Percentiles rank a stretch among this genome's conserved stretches.
These are phyloP conservation scores for Tetranychus cinnabarinus DNA, from an alignment of 1,140 invertebrate species.

Conservation along the genomic window DNA sequence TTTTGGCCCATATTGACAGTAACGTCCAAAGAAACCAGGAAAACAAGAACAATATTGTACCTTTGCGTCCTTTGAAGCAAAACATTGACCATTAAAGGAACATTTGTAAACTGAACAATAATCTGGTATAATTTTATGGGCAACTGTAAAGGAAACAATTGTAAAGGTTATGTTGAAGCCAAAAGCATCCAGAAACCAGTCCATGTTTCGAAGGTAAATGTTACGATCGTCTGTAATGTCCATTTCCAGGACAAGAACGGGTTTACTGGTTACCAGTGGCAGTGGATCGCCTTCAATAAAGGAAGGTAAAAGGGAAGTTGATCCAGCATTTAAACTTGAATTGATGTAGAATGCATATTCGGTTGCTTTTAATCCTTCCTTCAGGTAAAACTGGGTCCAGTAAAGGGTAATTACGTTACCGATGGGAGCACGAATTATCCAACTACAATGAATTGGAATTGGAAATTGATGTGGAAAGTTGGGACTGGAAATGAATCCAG, in stretches of 20 bases:
- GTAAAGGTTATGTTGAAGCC: constrained; percentile 83
- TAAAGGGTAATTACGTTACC: constrained; percentile 47
- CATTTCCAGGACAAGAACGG: constrained; percentile 52
- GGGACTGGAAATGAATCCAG: constrained; percentile 41
- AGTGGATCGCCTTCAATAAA: background rate
- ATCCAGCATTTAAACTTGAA: constrained; percentile 12
- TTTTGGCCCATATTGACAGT: constrained; percentile 22
- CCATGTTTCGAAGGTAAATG: constrained; percentile 51
- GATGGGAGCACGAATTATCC: constrained; percentile 47
- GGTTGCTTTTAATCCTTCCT: constrained; percentile 47
- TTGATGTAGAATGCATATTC: constrained; percentile 35
- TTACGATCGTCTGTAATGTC: constrained; percentile 43
- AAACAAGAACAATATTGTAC: constrained; percentile 23
- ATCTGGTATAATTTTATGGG: background rate
- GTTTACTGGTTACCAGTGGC: constrained; percentile 34
- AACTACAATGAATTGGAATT: constrained; percentile 54
- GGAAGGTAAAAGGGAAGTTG: constrained; percentile 12
- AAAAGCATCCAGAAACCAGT: constrained; percentile 54
- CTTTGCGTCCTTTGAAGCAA: constrained; percentile 37
- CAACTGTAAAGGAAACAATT: constrained; percentile 25
- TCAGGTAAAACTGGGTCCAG: constrained; percentile 61
- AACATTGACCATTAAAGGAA: constrained; percentile 57
- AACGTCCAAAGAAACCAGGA: constrained; percentile 18
- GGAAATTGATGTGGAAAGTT: constrained; percentile 50
- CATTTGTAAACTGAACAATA: constrained; percentile 47